Evolutionary conservation across 2,888 invertebrate genomes (phyloP), one percentile per base, ranked within the genome.

Genomic region (Penaeus monodon): DNA sequence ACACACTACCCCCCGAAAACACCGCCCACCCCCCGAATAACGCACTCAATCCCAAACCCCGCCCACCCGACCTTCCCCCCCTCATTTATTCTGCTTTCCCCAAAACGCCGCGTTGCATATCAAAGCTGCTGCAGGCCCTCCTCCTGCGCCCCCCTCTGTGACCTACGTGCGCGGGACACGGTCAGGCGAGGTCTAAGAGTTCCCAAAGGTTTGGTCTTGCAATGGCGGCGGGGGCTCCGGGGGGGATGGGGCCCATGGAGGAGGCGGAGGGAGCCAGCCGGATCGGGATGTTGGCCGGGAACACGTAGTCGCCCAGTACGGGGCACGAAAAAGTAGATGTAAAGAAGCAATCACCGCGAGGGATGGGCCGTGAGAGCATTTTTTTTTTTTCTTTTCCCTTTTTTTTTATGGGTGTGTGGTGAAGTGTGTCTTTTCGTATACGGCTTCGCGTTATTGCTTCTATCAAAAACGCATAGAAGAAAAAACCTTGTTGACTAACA

Each of bases 281-380:
- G 33, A 83, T n/a, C 63, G 83, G 86, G 49, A 87, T 83, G n/a
- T 29, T 73, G 29, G 29, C 3, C 20, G 86, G 86, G 66, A 87
- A 86, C 70, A 78, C 78, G 49, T 86, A 86, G 78, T 83, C 86
- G 20, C 83, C 82, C 83, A 86, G 27, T 64, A 73, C 24, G 86
- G 8, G 86, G 86, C 20, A 83, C 65, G 79, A 73, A 78, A 65
- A 29, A 64, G 73, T 81, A 80, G 27, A 89, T 57, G 38, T 83
- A 85, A 89, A 76, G 65, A 84, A 85, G 49, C 76, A 24, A 90
- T 88, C 22, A 85, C 27, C 90, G 86, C 3, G 22, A 22, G 12
- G 27, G 57, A 24, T 4, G 8, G 27, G 22, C 6, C 33, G 14
- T 57, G 17, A 20, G 57, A 12, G 17, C 17, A 4, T 17, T 57